These are phyloP conservation scores for Cyrtodaria siliqua DNA, from an alignment of 2,888 invertebrate species.

Conservation along the genomic window DNA sequence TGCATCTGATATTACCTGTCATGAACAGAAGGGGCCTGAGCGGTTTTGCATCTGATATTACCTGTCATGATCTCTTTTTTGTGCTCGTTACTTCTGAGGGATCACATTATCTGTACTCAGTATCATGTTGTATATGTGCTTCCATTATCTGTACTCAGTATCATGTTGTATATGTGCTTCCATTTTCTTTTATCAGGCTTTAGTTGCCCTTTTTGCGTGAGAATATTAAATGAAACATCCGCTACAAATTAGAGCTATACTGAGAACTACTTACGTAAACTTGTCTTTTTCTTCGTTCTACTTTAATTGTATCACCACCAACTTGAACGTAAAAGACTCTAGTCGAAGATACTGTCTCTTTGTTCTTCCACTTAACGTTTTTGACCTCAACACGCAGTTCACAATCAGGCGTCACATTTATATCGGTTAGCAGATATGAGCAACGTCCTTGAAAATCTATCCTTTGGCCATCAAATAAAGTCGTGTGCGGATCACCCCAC, in stretches of 20 bases:
- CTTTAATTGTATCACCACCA: not conserved
- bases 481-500: constrained; percentile 14
- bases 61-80: no score
- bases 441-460: constrained; percentile 10
- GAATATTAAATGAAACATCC: no score
- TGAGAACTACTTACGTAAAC: constrained; percentile 4
- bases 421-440: constrained; percentile 2
- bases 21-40: no score
- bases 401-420: not conserved
- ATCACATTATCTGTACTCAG: no score
- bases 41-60: no score
- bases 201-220: no score
- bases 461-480: not conserved
- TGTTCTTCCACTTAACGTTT: not conserved
- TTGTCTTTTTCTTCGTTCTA: not conserved
- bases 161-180: no score
- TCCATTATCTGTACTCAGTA: no score
- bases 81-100: no score
- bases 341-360: constrained; percentile 3
- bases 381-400: not conserved
- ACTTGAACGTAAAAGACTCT: not conserved
- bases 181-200: no score
- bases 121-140: no score
- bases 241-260: not conserved
- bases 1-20: no score